phyloP scores from a whole-genome alignment of 1,140 invertebrate species.

The Wasmannia auropunctata region DNA sequence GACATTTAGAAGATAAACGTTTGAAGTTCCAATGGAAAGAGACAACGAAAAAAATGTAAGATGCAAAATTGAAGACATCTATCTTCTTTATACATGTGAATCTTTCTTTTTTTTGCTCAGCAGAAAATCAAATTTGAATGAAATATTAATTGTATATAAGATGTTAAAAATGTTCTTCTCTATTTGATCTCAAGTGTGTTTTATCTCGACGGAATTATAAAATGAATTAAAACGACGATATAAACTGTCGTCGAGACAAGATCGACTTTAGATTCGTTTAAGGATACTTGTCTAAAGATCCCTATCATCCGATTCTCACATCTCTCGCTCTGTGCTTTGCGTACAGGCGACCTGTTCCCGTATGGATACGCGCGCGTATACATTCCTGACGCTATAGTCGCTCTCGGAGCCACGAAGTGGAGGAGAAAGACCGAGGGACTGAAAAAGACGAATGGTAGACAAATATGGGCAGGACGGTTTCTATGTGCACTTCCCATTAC shows the following conservation, averaged over 20 bases:
- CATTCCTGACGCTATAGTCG: constrained; percentile 39
- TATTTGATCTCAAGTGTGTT: not conserved
- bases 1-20: constrained; percentile 38
- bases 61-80: not conserved
- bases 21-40: not conserved
- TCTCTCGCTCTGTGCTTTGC: not conserved
- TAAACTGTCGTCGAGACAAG: not conserved
- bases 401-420: constrained; percentile 4
- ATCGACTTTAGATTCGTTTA: constrained; percentile 7
- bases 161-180: not conserved
- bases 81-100: too few relatives aligned
- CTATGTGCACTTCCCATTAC: constrained; percentile 81
- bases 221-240: not conserved
- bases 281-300: not conserved
- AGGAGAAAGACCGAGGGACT: constrained; percentile 57
- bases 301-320: constrained; percentile 27
- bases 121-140: not conserved
- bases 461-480: constrained; percentile 81
- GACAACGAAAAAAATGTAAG: not conserved
- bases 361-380: constrained; percentile 21
- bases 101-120: not conserved
- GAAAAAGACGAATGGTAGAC: constrained; percentile 79
- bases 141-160: not conserved
- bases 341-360: constrained; percentile 37
- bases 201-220: not conserved